Evolutionary conservation across 2,113 vertebrate species (phyloP).

Genomic region (Bubo blakistoni): DNA sequence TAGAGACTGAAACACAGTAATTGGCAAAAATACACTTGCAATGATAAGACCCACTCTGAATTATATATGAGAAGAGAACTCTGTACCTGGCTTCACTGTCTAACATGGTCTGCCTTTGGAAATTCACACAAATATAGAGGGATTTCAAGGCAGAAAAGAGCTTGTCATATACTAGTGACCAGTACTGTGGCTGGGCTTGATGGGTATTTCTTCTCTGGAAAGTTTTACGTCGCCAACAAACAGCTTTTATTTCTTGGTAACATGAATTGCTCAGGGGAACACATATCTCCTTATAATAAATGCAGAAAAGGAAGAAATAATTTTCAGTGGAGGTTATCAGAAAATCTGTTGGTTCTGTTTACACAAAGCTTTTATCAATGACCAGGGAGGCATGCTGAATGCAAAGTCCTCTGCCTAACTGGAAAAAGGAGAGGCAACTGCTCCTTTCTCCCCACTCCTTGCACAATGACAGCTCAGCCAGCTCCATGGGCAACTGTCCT

Average conservation of each 20-base stretch:
- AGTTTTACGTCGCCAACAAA: background rate
- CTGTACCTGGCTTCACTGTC: background rate
- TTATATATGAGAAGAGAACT: background rate
- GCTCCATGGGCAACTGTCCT: background rate
- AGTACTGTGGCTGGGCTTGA: background rate
- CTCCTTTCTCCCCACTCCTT: background rate
- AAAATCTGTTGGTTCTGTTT: background rate
- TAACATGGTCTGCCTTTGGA: background rate
- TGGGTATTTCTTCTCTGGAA: background rate
- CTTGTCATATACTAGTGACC: background rate
- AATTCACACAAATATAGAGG: background rate
- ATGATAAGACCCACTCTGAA: background rate
- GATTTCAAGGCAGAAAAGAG: background rate
- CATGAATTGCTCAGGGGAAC: background rate
- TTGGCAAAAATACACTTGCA: background rate
- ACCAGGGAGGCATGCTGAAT: background rate
- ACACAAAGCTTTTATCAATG: background rate
- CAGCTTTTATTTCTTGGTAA: background rate
- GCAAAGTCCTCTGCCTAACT: background rate
- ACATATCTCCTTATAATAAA: background rate
- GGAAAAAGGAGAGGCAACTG: background rate
- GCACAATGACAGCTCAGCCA: background rate
- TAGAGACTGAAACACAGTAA: background rate
- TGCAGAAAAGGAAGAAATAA: background rate
- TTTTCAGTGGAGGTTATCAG: background rate